phyloP scores from a whole-genome alignment of 2,888 invertebrate species.

The Lamellibrachia satsuma region DNA sequence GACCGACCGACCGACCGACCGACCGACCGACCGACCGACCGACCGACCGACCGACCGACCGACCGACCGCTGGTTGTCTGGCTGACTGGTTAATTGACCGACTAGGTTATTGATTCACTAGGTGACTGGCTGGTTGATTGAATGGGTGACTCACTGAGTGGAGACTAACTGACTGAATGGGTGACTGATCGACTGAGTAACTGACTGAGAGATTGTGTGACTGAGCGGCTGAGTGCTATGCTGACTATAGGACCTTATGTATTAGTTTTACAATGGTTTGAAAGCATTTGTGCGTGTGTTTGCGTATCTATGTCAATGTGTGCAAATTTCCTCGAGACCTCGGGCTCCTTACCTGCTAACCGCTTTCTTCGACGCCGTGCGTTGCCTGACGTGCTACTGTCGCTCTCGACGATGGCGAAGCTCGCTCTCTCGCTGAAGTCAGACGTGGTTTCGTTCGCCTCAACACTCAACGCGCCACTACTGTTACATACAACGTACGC shows the following conservation, averaged over 20 bases:
- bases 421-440: constrained; percentile 6
- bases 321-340: not conserved
- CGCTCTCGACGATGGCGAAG: not conserved
- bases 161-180: not conserved
- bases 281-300: not conserved
- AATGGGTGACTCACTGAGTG: not conserved
- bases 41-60: not conserved
- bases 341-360: not conserved
- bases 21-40: too few relatives aligned
- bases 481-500: not conserved
- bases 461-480: not conserved
- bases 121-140: not conserved
- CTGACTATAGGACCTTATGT: not conserved
- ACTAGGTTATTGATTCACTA: too few relatives aligned
- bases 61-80: not conserved
- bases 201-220: too few relatives aligned
- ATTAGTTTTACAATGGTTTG: fast-evolving
- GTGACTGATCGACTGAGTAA: not conserved
- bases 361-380: not conserved
- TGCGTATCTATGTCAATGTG: not conserved
- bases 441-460: not conserved
- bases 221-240: not conserved
- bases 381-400: not conserved
- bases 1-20: too few relatives aligned
- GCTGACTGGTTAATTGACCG: too few relatives aligned